These are phyloP conservation scores for Falco columbarius DNA, from an alignment of 2,797 vertebrate genomes.

Conservation along the genomic window DNA sequence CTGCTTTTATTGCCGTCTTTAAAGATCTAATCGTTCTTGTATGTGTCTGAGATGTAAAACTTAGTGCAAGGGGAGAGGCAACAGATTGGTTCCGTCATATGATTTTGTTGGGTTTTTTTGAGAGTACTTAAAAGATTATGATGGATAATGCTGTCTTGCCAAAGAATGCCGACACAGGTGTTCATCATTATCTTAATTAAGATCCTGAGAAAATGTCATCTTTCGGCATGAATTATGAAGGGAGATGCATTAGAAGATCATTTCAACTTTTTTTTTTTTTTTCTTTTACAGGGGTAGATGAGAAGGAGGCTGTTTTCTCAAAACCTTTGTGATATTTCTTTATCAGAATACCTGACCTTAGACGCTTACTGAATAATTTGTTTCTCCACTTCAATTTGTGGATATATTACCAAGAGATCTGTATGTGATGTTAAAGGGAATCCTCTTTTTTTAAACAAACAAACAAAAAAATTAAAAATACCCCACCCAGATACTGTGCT, in stretches of 20 bases:
- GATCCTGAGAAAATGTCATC: conserved; percentile 79
- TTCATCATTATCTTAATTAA: conserved; percentile 81
- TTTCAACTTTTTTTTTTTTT: conserved; percentile 60
- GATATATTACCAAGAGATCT: not conserved
- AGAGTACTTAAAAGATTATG: conserved; percentile 81
- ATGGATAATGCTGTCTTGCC: conserved; percentile 81
- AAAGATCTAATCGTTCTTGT: conserved; percentile 70
- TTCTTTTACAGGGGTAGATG: not conserved
- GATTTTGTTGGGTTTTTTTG: conserved; percentile 63
- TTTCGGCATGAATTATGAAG: conserved; percentile 73
- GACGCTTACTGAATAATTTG: not conserved
- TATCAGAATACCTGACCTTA: not conserved
- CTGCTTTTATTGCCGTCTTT: conserved; percentile 65
- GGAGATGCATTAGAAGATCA: conserved; percentile 63
- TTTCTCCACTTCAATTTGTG: not conserved
- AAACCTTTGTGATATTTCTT: conserved; percentile 51
- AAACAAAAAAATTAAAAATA: not conserved
- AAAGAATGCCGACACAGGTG: conserved; percentile 80
- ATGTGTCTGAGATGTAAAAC: conserved; percentile 47
- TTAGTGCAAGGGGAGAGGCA: conserved; percentile 63
- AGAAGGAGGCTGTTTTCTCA: conserved; percentile 35
- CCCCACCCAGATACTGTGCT: not conserved
- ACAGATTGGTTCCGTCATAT: conserved; percentile 77
- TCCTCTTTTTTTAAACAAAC: not conserved
- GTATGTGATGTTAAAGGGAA: not conserved